Evolutionary conservation across 2,888 invertebrate species (phyloP), one percentile per base, ranked within the genome.

Genomic region (Troides aeacus): DNA sequence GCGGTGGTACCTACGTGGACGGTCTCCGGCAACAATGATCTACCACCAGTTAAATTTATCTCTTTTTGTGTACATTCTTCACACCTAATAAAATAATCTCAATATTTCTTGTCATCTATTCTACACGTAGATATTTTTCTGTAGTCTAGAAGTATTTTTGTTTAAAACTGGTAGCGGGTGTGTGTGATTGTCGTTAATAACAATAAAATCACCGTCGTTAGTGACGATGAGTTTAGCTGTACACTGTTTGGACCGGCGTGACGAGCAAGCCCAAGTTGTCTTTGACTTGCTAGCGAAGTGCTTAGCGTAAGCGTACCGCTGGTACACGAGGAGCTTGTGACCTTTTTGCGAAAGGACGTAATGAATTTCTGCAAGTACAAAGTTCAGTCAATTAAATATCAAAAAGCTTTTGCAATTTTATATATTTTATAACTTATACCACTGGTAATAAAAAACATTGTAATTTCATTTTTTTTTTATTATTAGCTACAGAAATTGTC

Each of bases 341-440:
- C 90, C 90, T 68, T 83, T 88, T 75, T 88, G 87, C 42, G 90
- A 90, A 18, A 81, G 81, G 73, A 90, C 90, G 76, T 83, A 90
- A 74, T 87, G 84, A 71, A 90, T 87, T 79, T 87, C 90, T 88
- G 86, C 21, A 87, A 85, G 18, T 23, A 39, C 7, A 30, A 53
- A 53, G n/a, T 63, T 50, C 5, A 15, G 24, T 62, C 1, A 53
- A 50, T 53, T 30, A 63, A 63, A 1, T 8, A 46, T 46, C n/a
- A 8, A 2, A 21, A 12, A 61, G 18, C 12, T n/a, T 61, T 64
- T n/a, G 53, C 18, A 53, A 18, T 53, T 53, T 7, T n/a, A 18
- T 53, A n/a, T 12, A 53, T 53, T 53, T n/a, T n/a, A n/a, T n/a
- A n/a, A 53, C 7, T 53, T n/a, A n/a, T 53, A 46, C 18, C 5